Evolutionary conservation across 2,113 vertebrate genomes (phyloP), one percentile per base, ranked within the genome.

Genomic region (Gopherus evgoodei): DNA sequence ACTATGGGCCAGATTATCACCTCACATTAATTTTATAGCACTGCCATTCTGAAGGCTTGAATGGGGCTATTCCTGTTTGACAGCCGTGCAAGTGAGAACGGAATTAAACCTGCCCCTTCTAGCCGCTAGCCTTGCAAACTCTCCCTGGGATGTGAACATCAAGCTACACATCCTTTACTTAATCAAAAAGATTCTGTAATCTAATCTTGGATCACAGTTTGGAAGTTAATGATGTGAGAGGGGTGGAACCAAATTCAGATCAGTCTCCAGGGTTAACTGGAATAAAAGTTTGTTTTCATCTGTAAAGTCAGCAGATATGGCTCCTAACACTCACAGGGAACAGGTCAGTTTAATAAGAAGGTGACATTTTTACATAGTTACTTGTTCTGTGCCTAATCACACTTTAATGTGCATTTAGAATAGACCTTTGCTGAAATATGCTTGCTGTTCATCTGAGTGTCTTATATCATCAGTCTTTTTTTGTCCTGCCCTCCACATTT

Each of bases 31-130:
- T 5, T 1, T 83, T 81, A 53, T 17, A 10, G 14, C 35, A 1
- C 0, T 9, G 24, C 5, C 19, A 27, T 78, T 44, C 42, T 6
- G 14, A 69, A 9, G 65, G 17, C 75, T 92, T 52, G n/a, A 24
- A 16, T 21, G 2, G 29, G 76, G 1, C 27, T 16, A 76, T 44
- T 79, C 50, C 24, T 72, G 72, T 6, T 8, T 52, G 22, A 38
- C 38, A 56, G 9, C 11, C 0, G 0, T 52, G 69, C 0, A 0
- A 54, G 2, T 0, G 1, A n/a, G 29, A 0, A 4, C 2, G 13
- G 14, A 5, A 38, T 44, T 53, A 12, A 31, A 78, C 65, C 35
- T 38, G 42, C 29, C 54, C 69, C n/a, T 22, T 69, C 27, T 69
- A 10, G 1, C 2, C 7, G 47, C 24, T 85, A 44, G 0, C 53